A percentile compares a stretch with the other conserved stretches of the same genome.
Evolutionary conservation across 2,888 invertebrate genomes (phyloP).

Genomic region (Chymomyza fuscimana): DNA sequence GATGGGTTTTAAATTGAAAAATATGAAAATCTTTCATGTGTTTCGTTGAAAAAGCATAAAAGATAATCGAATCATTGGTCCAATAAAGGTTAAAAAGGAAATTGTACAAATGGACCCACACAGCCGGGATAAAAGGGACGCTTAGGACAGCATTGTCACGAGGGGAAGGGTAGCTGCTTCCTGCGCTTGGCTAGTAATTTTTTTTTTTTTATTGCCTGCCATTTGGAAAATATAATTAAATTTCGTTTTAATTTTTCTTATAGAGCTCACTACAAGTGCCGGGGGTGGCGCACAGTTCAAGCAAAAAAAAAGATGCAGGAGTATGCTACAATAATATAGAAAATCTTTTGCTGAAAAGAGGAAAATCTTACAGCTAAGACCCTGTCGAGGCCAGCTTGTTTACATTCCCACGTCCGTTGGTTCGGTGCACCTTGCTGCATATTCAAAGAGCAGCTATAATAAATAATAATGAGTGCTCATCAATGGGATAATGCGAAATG

Average conservation of each 20-base stretch:
- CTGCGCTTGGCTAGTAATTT: constrained; percentile 37
- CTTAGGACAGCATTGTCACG: too few relatives aligned
- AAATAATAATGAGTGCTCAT: constrained; percentile 70
- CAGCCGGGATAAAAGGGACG: constrained; percentile 7
- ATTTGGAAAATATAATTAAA: constrained; percentile 66
- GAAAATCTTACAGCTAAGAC: constrained; percentile 30
- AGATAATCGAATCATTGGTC: constrained; percentile 71
- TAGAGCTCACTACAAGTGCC: constrained; percentile 34
- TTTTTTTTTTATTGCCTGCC: constrained; percentile 7
- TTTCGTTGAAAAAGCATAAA: neutral
- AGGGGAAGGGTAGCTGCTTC: constrained; percentile 51
- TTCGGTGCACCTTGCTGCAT: constrained; percentile 58
- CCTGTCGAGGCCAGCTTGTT: constrained; percentile 47
- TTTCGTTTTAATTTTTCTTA: constrained; percentile 59
- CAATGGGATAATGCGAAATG: constrained; percentile 72
- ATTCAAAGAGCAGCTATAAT: constrained; percentile 53
- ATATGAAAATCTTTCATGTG: neutral
- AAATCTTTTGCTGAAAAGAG: constrained; percentile 41
- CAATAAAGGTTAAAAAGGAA: constrained; percentile 43
- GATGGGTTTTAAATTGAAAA: neutral
- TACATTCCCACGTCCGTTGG: constrained; percentile 66
- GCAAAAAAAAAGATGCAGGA: constrained; percentile 1
- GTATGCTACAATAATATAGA: neutral
- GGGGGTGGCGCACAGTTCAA: constrained; percentile 19
- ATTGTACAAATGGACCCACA: constrained; percentile 27